Conservation (phyloP, 2,113 vertebrate genomes). For the Ciconia maguari region DNA sequence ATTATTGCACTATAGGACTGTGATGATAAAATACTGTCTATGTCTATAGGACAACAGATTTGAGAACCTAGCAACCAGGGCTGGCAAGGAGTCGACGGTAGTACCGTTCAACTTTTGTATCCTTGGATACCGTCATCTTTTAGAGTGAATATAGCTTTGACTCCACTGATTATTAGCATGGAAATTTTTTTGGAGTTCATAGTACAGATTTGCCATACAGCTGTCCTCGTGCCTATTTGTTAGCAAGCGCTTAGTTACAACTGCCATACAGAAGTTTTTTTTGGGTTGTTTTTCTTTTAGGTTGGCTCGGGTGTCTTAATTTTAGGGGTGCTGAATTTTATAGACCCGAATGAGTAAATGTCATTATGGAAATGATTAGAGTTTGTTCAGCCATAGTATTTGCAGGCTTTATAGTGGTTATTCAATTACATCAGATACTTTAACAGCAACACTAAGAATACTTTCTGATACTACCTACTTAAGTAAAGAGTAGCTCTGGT, state of each 20-base stretch:
- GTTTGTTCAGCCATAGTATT: neutral
- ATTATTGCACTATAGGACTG: neutral
- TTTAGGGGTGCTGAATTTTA: neutral
- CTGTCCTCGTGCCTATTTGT: neutral
- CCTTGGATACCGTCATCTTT: neutral
- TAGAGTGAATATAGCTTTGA: neutral
- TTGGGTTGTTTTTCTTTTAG: neutral
- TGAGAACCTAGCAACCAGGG: neutral
- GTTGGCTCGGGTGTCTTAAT: neutral
- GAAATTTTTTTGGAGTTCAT: neutral
- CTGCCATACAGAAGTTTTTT: neutral
- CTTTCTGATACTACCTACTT: neutral
- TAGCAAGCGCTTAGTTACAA: neutral
- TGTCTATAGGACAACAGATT: neutral
- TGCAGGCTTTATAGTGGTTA: neutral
- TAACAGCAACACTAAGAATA: neutral
- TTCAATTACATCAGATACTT: neutral
- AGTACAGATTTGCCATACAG: neutral
- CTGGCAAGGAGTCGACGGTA: neutral
- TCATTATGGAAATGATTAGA: neutral
- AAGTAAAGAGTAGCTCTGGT: neutral
- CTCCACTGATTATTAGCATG: neutral
- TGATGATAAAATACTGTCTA: neutral
- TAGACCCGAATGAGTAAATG: neutral
- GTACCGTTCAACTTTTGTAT: neutral